Conservation (phyloP, 2,888 invertebrate species). For the Cosmorhoe ocellata region DNA sequence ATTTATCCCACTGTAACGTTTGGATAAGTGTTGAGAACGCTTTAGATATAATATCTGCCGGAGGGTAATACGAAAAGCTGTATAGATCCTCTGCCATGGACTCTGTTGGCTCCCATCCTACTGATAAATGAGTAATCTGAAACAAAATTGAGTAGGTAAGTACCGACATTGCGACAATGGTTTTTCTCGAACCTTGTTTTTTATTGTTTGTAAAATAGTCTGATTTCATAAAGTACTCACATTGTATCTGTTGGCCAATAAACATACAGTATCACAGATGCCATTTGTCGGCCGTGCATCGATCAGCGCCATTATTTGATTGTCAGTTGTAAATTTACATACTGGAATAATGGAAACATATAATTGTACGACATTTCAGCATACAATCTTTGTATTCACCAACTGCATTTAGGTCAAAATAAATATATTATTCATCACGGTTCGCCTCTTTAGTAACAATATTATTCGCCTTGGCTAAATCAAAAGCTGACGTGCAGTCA, state of each 20-base stretch:
- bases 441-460: no score
- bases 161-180: no score
- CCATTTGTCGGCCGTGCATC: slow-evolving; percentile 68
- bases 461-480: no score
- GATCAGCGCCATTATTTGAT: slow-evolving; percentile 60
- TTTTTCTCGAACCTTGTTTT: no score
- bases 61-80: slow-evolving; percentile 83
- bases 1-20: slow-evolving; percentile 88
- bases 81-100: slow-evolving; percentile 78
- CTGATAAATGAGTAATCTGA: slow-evolving; percentile 89
- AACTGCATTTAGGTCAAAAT: no score
- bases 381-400: no score
- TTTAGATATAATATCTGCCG: slow-evolving; percentile 84
- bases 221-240: no score
- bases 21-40: slow-evolving; percentile 86
- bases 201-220: no score
- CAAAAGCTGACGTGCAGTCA: no score
- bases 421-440: no score
- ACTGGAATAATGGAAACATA: slow-evolving; percentile 45
- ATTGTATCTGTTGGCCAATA: slow-evolving; percentile 66
- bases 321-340: slow-evolving; percentile 57
- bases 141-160: slow-evolving; percentile 32
- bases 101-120: slow-evolving; percentile 85
- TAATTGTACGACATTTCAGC: no score
- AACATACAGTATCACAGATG: slow-evolving; percentile 65